These are phyloP conservation scores for Corythaixoides concolor DNA, from an alignment of 2,113 vertebrate genomes.

Conservation along the genomic window DNA sequence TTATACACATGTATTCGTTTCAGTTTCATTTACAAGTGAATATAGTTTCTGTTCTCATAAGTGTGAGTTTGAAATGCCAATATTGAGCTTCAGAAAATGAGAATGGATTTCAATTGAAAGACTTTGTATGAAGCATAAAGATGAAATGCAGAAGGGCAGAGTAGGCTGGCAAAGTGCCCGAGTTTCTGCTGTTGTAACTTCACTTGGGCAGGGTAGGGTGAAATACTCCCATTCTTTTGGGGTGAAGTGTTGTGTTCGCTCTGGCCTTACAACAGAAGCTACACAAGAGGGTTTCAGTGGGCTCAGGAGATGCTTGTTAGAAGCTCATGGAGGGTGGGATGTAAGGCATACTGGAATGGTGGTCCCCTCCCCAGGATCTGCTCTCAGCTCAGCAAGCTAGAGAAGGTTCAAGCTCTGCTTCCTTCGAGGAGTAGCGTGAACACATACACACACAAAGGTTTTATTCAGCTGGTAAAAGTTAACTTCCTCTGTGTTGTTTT, in stretches of 20 bases:
- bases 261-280: neutral
- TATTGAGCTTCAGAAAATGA: neutral
- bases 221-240: neutral
- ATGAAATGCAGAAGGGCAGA: neutral
- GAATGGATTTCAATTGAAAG: neutral
- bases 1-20: neutral
- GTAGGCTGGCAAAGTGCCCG: neutral
- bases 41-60: neutral
- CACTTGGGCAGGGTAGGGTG: neutral
- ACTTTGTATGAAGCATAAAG: rapidly evolving
- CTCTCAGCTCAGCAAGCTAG: neutral
- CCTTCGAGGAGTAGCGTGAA: neutral
- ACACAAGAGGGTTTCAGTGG: neutral
- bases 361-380: neutral
- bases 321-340: neutral
- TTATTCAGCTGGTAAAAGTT: neutral
- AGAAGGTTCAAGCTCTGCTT: neutral
- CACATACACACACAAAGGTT: neutral
- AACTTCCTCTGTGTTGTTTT: neutral
- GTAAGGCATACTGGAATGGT: neutral
- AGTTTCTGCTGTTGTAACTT: neutral
- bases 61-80: neutral
- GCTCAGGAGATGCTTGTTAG: neutral
- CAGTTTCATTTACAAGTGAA: neutral
- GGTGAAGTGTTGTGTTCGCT: neutral